A percentile compares a stretch with the other conserved stretches of the same genome.
These are phyloP conservation scores for Drosophila dives DNA, from an alignment of 2,888 invertebrate genomes.

Conservation along the genomic window DNA sequence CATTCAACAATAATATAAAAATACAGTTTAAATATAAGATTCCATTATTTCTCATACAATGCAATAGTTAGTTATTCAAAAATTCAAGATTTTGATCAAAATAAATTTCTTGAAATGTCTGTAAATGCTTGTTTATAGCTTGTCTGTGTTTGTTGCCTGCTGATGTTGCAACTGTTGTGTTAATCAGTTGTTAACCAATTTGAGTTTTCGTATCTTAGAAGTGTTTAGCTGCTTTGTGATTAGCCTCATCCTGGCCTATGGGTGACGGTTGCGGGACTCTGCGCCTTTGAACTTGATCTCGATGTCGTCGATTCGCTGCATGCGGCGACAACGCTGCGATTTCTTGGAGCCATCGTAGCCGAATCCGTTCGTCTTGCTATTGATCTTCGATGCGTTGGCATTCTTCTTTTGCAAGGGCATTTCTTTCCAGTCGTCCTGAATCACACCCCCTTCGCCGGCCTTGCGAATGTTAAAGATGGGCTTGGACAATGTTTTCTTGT, in stretches of 20 bases:
- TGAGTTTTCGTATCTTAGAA: background rate
- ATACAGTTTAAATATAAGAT: background rate
- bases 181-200: background rate
- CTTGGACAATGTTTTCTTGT: slow-evolving; percentile 11
- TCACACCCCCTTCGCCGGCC: slow-evolving; percentile 39
- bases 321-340: slow-evolving; percentile 40
- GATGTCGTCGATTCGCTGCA: slow-evolving; percentile 35
- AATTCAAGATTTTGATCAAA: no score
- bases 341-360: slow-evolving; percentile 26
- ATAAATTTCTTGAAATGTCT: background rate
- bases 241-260: background rate
- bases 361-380: background rate
- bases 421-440: slow-evolving; percentile 30
- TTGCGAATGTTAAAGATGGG: slow-evolving; percentile 47
- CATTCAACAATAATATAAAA: no score
- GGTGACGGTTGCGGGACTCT: background rate
- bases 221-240: background rate
- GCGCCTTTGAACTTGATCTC: slow-evolving; percentile 46
- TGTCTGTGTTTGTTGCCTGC: background rate
- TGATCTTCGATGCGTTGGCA: background rate
- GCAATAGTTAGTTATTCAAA: no score
- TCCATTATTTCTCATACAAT: background rate
- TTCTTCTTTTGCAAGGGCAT: slow-evolving; percentile 40
- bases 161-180: background rate
- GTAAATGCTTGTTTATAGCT: background rate